Evolutionary conservation across 1,140 invertebrate genomes (phyloP), one percentile per base, ranked within the genome.

Genomic region (Aphaenogaster ashmeadi): DNA sequence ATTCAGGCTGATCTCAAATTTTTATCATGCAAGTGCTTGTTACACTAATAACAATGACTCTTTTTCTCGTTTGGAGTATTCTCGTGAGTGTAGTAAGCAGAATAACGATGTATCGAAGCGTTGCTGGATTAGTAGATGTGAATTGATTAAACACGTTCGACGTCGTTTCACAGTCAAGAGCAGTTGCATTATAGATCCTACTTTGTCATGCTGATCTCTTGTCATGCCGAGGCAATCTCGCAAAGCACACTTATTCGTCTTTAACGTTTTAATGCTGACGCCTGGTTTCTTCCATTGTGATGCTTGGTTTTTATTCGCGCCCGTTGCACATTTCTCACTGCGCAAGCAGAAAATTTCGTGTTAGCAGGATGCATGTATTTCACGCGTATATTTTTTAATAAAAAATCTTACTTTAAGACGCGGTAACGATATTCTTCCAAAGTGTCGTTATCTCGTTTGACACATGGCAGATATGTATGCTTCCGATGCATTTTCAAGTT

Each of bases 61-160:
- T 36, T 41, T 62, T 62, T 33, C 13, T 21, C 13, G 2, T 38
- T 13, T 5, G 50, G 11, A 5, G 6, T 33, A 15, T 62, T 66
- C 21, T 64, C 3, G 13, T 38, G 2, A 50, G 7, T 1, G 58
- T 1, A 54, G 7, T 54, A 33, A 52, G n/a, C 18, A 52, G 18
- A 38, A 67, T 62, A 62, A 60, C 2, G 13, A 38, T 4, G 18
- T 47, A 7, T 13, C 9, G 9, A 9, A 47, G 4, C 2, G 13
- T 36, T 54, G 33, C 44, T 38, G 36, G 2, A 41, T 80, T 47
- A 38, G 36, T 69, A 81, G 36, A 81, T 56, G 13, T 41, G 71
- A 81, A 71, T 69, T 81, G 36, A 69, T 69, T 81, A 81, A 81
- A 71, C 36, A 81, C 50, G 36, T 58, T 56, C 2, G 4, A 8